These are phyloP conservation scores for Agelas oroides DNA, from an alignment of 37 sponge, comb jelly and placozoan species.

Conservation along the genomic window DNA sequence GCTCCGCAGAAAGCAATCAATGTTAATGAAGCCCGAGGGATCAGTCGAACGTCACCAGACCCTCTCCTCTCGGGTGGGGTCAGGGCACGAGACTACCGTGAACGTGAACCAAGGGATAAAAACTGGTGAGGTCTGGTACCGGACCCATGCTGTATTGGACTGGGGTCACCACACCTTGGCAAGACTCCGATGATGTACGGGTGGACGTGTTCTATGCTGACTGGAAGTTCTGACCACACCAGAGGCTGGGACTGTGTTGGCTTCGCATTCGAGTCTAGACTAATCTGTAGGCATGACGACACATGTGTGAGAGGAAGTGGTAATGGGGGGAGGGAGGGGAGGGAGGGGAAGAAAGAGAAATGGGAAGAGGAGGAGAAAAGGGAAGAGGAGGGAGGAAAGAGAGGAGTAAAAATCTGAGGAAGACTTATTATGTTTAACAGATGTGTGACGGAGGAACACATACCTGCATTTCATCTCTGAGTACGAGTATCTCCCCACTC, in stretches of 20 bases:
- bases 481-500: slow-evolving; percentile 47
- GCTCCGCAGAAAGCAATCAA: too few species aligned
- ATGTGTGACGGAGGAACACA: too few species aligned
- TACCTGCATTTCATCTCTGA: slow-evolving; percentile 60
- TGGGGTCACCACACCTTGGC: too few species aligned
- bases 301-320: background rate
- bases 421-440: background rate
- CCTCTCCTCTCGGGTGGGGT: too few species aligned
- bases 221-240: slow-evolving; percentile 44
- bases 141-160: too few species aligned
- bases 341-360: too few species aligned
- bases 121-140: too few species aligned
- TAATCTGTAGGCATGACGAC: too few species aligned
- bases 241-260: slow-evolving; percentile 37
- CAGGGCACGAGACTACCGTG: too few species aligned
- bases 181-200: slow-evolving; percentile 50
- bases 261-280: slow-evolving; percentile 43
- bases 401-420: background rate
- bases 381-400: background rate
- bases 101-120: too few species aligned
- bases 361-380: background rate
- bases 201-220: slow-evolving; percentile 32
- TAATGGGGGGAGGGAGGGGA: background rate
- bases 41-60: too few species aligned
- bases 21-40: too few species aligned